Base-by-base conservation (phyloP, 2,888 invertebrate genomes). In the Drosophila lutescens region DNA sequence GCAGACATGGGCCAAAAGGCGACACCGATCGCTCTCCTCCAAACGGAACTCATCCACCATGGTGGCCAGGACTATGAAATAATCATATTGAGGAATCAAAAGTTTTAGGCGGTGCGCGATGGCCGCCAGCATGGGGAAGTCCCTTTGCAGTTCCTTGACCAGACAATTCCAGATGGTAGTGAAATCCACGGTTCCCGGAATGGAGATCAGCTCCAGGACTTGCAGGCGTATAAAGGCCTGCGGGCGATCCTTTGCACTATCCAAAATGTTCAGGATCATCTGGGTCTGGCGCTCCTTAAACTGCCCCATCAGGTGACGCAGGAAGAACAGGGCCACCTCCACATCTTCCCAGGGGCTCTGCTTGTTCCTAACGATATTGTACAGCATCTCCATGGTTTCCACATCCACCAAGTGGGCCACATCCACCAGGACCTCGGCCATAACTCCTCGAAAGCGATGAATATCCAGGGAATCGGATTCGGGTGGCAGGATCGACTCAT, bases 221-320 rank as follows among this genome's bases (percentile, higher is more conserved):
- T 47, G 46, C n/a, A 30, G 30, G 30, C 46, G 46, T 6, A 47
- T 30, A 4, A 30, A 47, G 30, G 46, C 5, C 46, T 47, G 26
- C 10, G 1, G 8, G 1, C 46, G 30, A 5, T 47, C 4, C n/a
- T 15, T n/a, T 6, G 30, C 2, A n/a, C 2, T 10, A 1, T 15
- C 15, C 15, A 47, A 15, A 30, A 47, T 47, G 5, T 10, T 15
- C 5, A 30, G 1, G 10, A 47, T 47, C 7, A 47, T 7, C 8
- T n/a, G n/a, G 4, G 10, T 5, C n/a, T 30, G 46, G 2, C 10
- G 26, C 26, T 15, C 5, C 46, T 15, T 46, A 2, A 46, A 23
- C 13, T n/a, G 30, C 0, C 9, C n/a, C 30, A 58, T 58, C n/a
- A 23, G 12, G 15, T 26, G 38, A 1, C n/a, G 8, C 30, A n/a